A percentile compares a stretch with the other conserved stretches of the same genome.
Conservation (phyloP, 1,140 invertebrate genomes). For the Magallana angulata region DNA sequence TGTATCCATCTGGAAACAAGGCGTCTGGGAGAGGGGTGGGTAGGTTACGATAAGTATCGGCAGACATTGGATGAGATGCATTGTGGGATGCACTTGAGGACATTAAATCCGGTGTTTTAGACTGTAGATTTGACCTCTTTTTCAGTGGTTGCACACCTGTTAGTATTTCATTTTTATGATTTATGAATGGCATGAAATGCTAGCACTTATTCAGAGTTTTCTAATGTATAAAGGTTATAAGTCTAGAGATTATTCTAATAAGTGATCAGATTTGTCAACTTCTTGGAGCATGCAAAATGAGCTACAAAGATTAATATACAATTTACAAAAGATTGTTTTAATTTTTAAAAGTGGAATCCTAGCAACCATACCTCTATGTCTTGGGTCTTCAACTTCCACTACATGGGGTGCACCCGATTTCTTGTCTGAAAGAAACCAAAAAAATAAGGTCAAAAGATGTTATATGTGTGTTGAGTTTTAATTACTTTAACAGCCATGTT, state of each 20-base stretch:
- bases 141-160: constrained; percentile 38
- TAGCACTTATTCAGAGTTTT: too few species aligned
- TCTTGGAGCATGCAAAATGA: too few species aligned
- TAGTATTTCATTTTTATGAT: background rate
- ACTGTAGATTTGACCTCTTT: constrained; percentile 11
- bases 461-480: too few species aligned
- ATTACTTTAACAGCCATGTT: too few species aligned
- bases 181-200: background rate
- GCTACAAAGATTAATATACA: too few species aligned
- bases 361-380: constrained; percentile 25
- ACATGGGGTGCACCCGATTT: background rate
- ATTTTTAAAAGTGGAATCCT: too few species aligned
- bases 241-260: too few species aligned
- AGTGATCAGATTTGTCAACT: too few species aligned
- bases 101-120: background rate
- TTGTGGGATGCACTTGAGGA: constrained; percentile 20
- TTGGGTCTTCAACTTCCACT: constrained; percentile 44
- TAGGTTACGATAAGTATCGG: background rate
- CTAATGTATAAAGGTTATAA: too few species aligned
- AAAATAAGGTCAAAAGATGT: too few species aligned
- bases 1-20: background rate
- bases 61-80: constrained; percentile 8
- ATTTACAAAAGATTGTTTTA: too few species aligned
- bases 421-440: background rate
- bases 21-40: background rate